Base-by-base conservation (phyloP, 2,888 invertebrate species). In the Drosophila subsilvestris region DNA sequence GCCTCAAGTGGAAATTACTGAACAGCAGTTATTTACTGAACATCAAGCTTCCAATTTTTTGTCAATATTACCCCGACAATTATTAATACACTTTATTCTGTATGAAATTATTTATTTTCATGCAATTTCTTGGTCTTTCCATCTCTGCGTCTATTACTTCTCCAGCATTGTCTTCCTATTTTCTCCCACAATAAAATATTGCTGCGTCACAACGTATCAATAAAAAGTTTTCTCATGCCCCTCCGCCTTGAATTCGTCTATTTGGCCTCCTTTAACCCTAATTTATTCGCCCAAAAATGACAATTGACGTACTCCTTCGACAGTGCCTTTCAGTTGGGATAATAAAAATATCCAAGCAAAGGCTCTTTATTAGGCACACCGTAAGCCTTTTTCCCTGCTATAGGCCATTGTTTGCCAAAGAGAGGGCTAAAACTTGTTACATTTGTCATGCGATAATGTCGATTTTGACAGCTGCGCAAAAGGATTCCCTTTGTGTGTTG, bases 371-470 rank as follows among this genome's bases (percentile, higher is more conserved):
- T 88, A 88, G 87, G 37, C 42, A 74, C 61, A 14, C 70, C 70
- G 63, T 81, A 89, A 89, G 83, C 81, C 87, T 71, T 72, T 70
- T 59, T 37, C 2, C 29, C 44, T 25, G 51, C n/a, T n/a, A 22
- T 20, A 48, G 53, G 37, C 58, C 60, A 51, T 58, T 81, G 61
- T 57, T 76, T 72, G 76, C 68, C 77, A 80, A 80, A 76, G n/a
- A 27, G 65, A 73, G 68, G 76, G 78, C 82, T 79, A 73, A 82
- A 88, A 89, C 89, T 85, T 90, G 88, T 90, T 90, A 90, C 90
- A 88, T 90, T 90, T 88, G 79, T 88, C 88, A 90, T 88, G 78
- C 80, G 88, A 78, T 88, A 90, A 90, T 90, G 90, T 86, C 88
- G 79, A 76, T 78, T 86, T 79, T 89, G 88, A 88, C 90, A 89